Percentiles rank a stretch among this genome's conserved stretches.
phyloP scores from a whole-genome alignment of 2,888 invertebrate genomes.

The Schizotus pectinicornis region DNA sequence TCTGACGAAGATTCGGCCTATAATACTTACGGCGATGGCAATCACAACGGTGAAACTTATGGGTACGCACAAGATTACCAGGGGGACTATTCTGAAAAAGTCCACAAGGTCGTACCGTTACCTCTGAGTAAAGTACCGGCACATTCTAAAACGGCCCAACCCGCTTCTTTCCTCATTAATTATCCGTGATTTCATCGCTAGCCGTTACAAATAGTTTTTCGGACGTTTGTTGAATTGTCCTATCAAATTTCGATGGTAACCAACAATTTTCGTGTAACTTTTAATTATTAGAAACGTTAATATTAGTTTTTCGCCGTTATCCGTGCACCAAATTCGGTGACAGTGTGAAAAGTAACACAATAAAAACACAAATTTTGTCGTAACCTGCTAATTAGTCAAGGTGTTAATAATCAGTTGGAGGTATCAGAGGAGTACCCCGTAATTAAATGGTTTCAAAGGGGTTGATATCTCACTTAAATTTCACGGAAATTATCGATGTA shows the following conservation, averaged over 20 bases:
- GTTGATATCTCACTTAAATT: constrained; percentile 30
- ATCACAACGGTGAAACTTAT: neutral
- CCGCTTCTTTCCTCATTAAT: neutral
- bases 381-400: constrained; percentile 15
- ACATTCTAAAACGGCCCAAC: neutral
- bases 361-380: constrained; percentile 13
- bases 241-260: neutral
- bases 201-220: neutral
- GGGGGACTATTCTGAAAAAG: constrained; percentile 3
- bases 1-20: constrained; percentile 36
- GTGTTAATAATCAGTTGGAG: constrained; percentile 29
- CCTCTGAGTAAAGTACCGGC: neutral
- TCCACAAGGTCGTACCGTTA: neutral
- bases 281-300: neutral
- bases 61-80: constrained; percentile 25
- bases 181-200: neutral
- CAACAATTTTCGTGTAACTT: neutral
- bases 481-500: constrained; percentile 29
- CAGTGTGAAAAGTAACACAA: constrained; percentile 17
- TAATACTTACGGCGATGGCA: neutral
- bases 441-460: constrained; percentile 28
- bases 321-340: neutral
- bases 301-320: neutral
- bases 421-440: constrained; percentile 15
- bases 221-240: too few species aligned